Evolutionary conservation across 2,113 vertebrate genomes (phyloP), one percentile per base, ranked within the genome.

Genomic region (Cavia porcellus): DNA sequence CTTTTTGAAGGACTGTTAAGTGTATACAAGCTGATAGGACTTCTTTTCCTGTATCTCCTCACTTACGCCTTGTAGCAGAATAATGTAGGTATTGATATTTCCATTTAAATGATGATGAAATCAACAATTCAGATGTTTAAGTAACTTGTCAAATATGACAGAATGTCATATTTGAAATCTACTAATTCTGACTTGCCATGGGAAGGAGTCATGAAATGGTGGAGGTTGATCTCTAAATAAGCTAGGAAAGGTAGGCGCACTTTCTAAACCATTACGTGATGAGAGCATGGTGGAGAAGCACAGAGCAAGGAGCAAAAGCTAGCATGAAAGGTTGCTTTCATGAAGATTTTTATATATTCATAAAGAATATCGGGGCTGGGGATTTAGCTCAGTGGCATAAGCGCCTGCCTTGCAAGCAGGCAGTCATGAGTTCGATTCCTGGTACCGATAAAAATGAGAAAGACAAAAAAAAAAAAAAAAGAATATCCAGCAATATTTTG

Each of bases 171-270:
- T n/a, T 92, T 79, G 13, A 75, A 62, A 4, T 82, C 19, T 68
- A 70, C 11, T 50, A 22, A 88, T 92, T 64, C 47, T 94, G 77
- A 83, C n/a, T 61, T n/a, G 35, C 72, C 20, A 64, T 9, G 5
- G 30, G 72, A 86, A 94, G n/a, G 66, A 92, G 79, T 86, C 79
- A 70, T n/a, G 30, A 42, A 72, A 97, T 95, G 92, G 62, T 30
- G 30, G 30, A 47, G 64, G 22, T 80, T 11, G 15, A 15, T 59
- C 15, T 84, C 17, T 91, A 92, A 47, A 88, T 90, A 85, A 95
- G 77, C 7, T 45, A 89, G 45, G 52, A 68, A 77, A 59, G 1
- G 12, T 55, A 30, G 13, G n/a, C 0, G 5, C 3, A 0, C 10
- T 61, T 38, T 88, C n/a, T 82, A 7, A 82, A 66, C 7, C 92